phyloP scores from a whole-genome alignment of 2,797 vertebrate species.

The Carduelis carduelis region DNA sequence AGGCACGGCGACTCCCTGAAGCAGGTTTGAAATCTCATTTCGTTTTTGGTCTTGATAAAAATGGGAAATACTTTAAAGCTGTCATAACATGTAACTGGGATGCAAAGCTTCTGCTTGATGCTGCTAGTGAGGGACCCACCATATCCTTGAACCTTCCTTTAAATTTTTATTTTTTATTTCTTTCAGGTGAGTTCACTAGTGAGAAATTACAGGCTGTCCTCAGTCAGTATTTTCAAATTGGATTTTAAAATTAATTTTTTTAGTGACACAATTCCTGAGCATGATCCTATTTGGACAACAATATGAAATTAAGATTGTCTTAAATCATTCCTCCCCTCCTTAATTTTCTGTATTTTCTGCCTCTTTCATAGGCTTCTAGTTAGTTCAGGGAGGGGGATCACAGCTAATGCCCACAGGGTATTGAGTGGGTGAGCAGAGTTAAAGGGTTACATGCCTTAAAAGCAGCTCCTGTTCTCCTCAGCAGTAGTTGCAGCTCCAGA shows the following conservation, averaged over 20 bases:
- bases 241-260: neutral
- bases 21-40: conserved; percentile 74
- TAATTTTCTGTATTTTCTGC: neutral
- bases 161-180: neutral
- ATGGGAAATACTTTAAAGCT: neutral
- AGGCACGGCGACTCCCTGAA: conserved; percentile 85
- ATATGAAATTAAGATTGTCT: neutral
- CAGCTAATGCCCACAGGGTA: fast-evolving
- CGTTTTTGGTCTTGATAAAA: neutral
- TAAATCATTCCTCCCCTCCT: neutral
- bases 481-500: neutral
- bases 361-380: neutral
- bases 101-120: neutral
- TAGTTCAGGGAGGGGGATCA: neutral
- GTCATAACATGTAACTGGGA: fast-evolving
- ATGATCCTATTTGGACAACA: neutral
- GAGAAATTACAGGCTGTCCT: neutral
- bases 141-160: neutral
- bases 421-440: neutral
- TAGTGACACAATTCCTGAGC: neutral
- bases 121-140: neutral
- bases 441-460: neutral
- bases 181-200: neutral
- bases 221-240: neutral
- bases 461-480: neutral